Percentiles rank a stretch among this genome's conserved stretches.
Conservation (phyloP, 2,113 vertebrate species). For the Eurystomus gularis region DNA sequence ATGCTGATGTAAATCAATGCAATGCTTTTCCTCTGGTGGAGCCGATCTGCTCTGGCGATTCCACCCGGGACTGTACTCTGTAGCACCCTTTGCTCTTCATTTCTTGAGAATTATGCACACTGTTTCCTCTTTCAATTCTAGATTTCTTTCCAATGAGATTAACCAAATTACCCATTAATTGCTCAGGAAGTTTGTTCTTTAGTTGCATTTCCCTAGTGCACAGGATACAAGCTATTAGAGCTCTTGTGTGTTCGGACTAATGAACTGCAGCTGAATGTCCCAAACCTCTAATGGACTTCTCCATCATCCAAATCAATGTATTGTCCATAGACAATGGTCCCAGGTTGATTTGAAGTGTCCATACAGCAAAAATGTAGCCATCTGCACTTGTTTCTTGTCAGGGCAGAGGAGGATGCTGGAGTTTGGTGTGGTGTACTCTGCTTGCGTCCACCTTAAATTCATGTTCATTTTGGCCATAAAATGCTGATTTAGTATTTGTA, state of each 20-base stretch:
- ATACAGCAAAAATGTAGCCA: not conserved
- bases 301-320: not conserved
- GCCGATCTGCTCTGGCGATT: rapidly evolving
- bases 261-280: not conserved
- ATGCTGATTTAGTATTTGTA: not conserved
- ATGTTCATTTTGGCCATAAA: not conserved
- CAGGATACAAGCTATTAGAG: constrained; percentile 48
- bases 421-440: not conserved
- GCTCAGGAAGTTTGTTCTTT: constrained; percentile 56
- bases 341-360: not conserved
- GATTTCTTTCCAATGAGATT: constrained; percentile 36
- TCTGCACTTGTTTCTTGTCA: not conserved
- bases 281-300: not conserved
- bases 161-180: constrained; percentile 42
- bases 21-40: not conserved
- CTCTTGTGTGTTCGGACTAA: not conserved
- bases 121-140: constrained; percentile 21
- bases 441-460: not conserved
- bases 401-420: not conserved
- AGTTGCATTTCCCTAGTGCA: constrained; percentile 22
- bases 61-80: not conserved
- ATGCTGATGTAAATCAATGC: not conserved
- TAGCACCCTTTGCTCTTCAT: constrained; percentile 23
- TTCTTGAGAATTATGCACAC: constrained; percentile 22
- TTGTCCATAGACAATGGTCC: not conserved